Conservation (phyloP, 2,797 vertebrate genomes). For the Chaunax sp. region DNA sequence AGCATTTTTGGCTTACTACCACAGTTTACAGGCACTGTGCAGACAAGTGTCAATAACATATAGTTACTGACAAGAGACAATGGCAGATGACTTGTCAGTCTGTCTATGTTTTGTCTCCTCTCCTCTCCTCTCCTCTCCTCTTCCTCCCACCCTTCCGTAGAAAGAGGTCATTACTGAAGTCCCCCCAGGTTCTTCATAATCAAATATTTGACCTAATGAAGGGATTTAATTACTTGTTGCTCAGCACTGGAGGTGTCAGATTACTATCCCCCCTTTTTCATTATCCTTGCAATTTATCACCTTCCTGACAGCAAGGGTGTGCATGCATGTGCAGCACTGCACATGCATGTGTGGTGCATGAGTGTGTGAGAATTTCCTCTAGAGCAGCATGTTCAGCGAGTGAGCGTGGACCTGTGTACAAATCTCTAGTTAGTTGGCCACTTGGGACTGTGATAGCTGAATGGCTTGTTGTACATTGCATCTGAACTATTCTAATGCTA, state of each 20-base stretch:
- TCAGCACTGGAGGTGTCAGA: slow-evolving; percentile 70
- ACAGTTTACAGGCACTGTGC: slow-evolving; percentile 55
- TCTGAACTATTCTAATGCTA: slow-evolving; percentile 62
- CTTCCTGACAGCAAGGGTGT: slow-evolving; percentile 69
- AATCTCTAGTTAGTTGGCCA: slow-evolving; percentile 61
- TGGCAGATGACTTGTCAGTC: slow-evolving; percentile 37
- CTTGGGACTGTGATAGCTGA: slow-evolving; percentile 55
- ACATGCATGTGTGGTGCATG: slow-evolving; percentile 11
- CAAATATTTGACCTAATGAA: slow-evolving; percentile 84
- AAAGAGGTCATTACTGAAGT: slow-evolving; percentile 64
- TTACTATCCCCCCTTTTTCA: slow-evolving; percentile 76
- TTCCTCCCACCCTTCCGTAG: slow-evolving; percentile 34
- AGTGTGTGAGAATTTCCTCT: slow-evolving; percentile 55
- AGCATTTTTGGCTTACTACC: slow-evolving; percentile 65
- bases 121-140: background rate
- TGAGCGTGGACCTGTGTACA: slow-evolving; percentile 65
- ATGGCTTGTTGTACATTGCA: slow-evolving; percentile 47
- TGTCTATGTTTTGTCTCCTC: slow-evolving; percentile 10
- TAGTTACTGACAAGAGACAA: slow-evolving; percentile 36
- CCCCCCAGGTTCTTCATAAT: slow-evolving; percentile 72
- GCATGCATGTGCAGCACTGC: slow-evolving; percentile 26
- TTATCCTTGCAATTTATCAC: slow-evolving; percentile 80
- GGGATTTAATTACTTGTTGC: slow-evolving; percentile 84
- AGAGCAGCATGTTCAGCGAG: slow-evolving; percentile 55
- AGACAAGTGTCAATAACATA: slow-evolving; percentile 59